Conservation (phyloP, 2,113 vertebrate species). For the Peromyscus polionotus region DNA sequence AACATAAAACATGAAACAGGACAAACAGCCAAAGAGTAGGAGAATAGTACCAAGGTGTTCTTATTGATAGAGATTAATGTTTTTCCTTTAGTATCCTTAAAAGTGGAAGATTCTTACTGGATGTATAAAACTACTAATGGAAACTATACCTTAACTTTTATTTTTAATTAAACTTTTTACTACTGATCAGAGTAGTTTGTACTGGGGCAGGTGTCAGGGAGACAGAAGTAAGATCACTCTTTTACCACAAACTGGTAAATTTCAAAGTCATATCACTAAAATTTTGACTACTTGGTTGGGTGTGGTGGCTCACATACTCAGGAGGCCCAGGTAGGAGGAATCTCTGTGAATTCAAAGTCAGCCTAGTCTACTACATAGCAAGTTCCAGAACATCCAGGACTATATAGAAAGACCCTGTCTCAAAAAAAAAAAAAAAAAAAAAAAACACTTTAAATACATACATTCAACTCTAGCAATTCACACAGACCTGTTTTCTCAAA, state of each 20-base stretch:
- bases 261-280: slow-evolving; percentile 42
- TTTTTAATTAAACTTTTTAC: slow-evolving; percentile 59
- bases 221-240: slow-evolving; percentile 10
- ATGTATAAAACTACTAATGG: slow-evolving; percentile 28
- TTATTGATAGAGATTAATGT: slow-evolving; percentile 21
- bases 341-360: background rate
- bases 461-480: background rate
- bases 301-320: background rate
- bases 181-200: slow-evolving; percentile 51
- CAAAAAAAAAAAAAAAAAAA: background rate
- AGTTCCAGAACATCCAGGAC: background rate
- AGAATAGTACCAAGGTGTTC: slow-evolving; percentile 59
- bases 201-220: background rate
- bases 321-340: background rate
- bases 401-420: background rate
- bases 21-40: slow-evolving; percentile 54
- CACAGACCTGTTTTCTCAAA: slow-evolving; percentile 26
- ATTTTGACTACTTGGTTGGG: background rate
- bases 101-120: slow-evolving; percentile 33
- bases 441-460: slow-evolving; percentile 36
- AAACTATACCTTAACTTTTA: slow-evolving; percentile 41
- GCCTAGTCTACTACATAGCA: background rate
- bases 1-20: slow-evolving; percentile 72
- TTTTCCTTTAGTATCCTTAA: slow-evolving; percentile 31
- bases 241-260: slow-evolving; percentile 59